Percentiles rank a stretch among this genome's conserved stretches.
phyloP scores from a whole-genome alignment of 2,888 invertebrate genomes.

The Lasius fuliginosus region DNA sequence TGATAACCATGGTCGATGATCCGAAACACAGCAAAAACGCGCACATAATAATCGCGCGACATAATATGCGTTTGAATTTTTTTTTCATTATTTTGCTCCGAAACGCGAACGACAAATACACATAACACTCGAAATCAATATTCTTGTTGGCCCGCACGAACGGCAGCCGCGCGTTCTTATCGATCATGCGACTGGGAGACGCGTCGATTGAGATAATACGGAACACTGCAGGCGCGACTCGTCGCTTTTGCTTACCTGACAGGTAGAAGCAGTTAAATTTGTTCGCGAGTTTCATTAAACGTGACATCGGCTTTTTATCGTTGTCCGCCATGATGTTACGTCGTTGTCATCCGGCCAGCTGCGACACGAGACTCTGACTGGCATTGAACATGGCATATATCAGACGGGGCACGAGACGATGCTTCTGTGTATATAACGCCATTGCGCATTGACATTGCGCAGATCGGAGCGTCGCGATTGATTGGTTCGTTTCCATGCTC shows the following conservation, averaged over 20 bases:
- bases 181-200: conserved; percentile 37
- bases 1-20: background rate
- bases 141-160: conserved; percentile 72
- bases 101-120: conserved; percentile 73
- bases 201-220: background rate
- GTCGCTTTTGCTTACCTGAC: conserved; percentile 89
- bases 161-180: conserved; percentile 66
- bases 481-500: conserved; percentile 7
- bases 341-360: conserved; percentile 79
- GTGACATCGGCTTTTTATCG: conserved; percentile 88
- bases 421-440: conserved; percentile 48
- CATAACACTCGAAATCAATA: conserved; percentile 82
- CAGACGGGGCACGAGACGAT: conserved; percentile 53
- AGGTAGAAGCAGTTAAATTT: conserved; percentile 96
- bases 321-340: conserved; percentile 85
- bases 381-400: conserved; percentile 67
- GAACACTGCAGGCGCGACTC: background rate
- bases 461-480: conserved; percentile 40
- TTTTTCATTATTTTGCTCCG: conserved; percentile 19
- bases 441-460: background rate
- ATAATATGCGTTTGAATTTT: background rate
- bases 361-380: conserved; percentile 71
- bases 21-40: background rate
- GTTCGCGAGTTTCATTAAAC: conserved; percentile 93
- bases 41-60: background rate